These are phyloP conservation scores for Heliconius charithonia DNA, from an alignment of 2,888 invertebrate species.

Conservation along the genomic window DNA sequence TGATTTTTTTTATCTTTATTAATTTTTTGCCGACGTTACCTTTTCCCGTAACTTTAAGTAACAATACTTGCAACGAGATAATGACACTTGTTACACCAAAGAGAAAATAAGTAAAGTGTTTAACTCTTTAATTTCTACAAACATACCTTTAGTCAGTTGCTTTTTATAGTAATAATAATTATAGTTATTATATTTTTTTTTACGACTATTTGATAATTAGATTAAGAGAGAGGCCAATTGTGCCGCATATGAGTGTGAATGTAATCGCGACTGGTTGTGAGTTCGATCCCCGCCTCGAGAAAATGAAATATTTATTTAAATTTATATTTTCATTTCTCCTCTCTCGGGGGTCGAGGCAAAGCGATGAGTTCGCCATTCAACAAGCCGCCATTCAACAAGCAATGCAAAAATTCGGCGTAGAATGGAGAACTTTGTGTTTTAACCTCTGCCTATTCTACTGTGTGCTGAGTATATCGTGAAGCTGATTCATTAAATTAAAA, in stretches of 20 bases:
- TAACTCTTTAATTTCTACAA: constrained; percentile 12
- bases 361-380: not conserved
- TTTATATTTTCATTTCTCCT: not conserved
- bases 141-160: not conserved
- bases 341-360: not conserved
- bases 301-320: not conserved
- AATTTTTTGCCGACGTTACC: constrained; percentile 5
- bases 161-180: not conserved
- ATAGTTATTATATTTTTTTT: not conserved
- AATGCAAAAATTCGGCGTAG: not conserved
- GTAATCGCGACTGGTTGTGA: not conserved
- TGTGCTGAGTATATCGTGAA: too few species aligned
- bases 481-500: too few species aligned
- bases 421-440: not conserved
- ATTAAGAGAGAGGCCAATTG: not conserved
- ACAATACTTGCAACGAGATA: constrained; percentile 16
- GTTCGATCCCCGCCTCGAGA: not conserved
- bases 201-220: too few species aligned
- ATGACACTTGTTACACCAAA: constrained; percentile 23
- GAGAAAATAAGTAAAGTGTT: constrained; percentile 27
- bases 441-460: too few species aligned
- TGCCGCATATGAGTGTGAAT: not conserved
- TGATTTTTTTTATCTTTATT: too few species aligned
- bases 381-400: not conserved
- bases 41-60: constrained; percentile 12